phyloP scores from a whole-genome alignment of 1,140 invertebrate genomes.

The Drosophila funebris region DNA sequence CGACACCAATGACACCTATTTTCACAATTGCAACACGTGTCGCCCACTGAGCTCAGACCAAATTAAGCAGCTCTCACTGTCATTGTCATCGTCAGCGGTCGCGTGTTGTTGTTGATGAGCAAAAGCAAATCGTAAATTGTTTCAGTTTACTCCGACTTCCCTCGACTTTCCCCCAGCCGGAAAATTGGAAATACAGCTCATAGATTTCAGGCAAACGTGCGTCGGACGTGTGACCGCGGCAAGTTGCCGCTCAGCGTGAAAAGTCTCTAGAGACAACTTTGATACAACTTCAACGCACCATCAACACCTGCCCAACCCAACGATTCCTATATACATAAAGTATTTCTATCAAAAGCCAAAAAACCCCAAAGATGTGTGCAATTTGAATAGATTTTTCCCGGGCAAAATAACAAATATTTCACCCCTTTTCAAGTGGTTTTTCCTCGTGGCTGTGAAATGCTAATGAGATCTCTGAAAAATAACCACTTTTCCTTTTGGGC shows the following conservation, averaged over 20 bases:
- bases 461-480: constrained; percentile 67
- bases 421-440: constrained; percentile 46
- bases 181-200: constrained; percentile 53
- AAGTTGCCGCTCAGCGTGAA: background rate
- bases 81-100: constrained; percentile 29
- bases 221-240: constrained; percentile 62
- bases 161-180: no score
- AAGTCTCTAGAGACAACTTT: background rate
- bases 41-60: constrained; percentile 48
- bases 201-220: constrained; percentile 71
- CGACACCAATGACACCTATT: constrained; percentile 55
- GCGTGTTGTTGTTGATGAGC: constrained; percentile 77
- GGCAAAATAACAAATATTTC: constrained; percentile 21
- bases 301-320: constrained; percentile 27
- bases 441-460: constrained; percentile 26
- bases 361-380: constrained; percentile 53
- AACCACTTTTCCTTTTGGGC: constrained; percentile 59
- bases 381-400: constrained; percentile 53
- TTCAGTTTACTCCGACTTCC: constrained; percentile 30
- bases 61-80: constrained; percentile 67
- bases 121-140: constrained; percentile 75
- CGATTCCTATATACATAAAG: no score
- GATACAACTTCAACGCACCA: constrained; percentile 19
- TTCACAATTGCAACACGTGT: constrained; percentile 53
- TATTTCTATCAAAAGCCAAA: constrained; percentile 21